Evolutionary conservation across 2,888 invertebrate species (phyloP).

Genomic region (Lottia gigantea): DNA sequence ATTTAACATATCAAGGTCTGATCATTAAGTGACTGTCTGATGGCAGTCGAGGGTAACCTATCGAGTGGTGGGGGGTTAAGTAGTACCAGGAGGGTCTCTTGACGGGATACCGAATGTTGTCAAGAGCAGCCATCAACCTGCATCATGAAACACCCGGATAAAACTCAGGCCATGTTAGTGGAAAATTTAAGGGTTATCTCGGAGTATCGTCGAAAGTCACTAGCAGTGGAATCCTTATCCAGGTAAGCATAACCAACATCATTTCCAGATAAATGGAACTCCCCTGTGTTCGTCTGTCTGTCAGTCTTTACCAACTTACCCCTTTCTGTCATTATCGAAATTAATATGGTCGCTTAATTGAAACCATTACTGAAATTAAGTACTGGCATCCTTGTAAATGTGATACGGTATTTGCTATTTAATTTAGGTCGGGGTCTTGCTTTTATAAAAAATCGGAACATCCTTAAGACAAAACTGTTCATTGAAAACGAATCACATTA

Average conservation of each 20-base stretch:
- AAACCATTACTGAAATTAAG: neutral
- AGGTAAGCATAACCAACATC: slow-evolving; percentile 39
- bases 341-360: neutral
- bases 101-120: slow-evolving; percentile 4
- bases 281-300: neutral
- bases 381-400: neutral
- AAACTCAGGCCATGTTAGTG: slow-evolving; percentile 54
- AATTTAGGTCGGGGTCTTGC: too few relatives aligned
- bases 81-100: neutral
- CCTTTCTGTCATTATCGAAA: neutral
- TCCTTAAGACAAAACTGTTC: too few relatives aligned
- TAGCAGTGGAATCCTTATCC: slow-evolving; percentile 44
- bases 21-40: neutral
- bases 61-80: neutral
- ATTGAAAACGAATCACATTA: too few relatives aligned
- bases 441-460: too few relatives aligned
- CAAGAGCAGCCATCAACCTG: slow-evolving; percentile 11
- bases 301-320: neutral
- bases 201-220: slow-evolving; percentile 49
- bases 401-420: too few relatives aligned
- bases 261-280: neutral
- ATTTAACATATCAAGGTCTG: too few relatives aligned
- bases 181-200: slow-evolving; percentile 59
- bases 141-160: slow-evolving; percentile 56
- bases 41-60: slow-evolving; percentile 2